Base-by-base conservation (phyloP, 1,140 invertebrate species). In the Anoplophora glabripennis region DNA sequence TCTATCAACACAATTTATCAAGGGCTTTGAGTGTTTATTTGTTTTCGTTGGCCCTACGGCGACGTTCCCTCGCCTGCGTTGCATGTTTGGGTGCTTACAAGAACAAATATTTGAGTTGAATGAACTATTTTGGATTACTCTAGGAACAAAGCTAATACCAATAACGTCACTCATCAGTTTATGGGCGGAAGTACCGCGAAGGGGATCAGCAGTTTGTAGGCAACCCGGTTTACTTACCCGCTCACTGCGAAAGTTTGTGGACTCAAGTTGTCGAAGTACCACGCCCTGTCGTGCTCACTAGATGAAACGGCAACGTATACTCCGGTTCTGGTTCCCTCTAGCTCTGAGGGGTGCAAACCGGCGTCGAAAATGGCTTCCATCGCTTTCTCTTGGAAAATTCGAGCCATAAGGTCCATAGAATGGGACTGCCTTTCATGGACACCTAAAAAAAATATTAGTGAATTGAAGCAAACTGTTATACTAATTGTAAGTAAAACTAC, bases 291-390 rank as follows among this genome's bases (percentile, higher is more conserved):
- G 0, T 83, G 84, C 70, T 94, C 92, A 0, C 89, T 90, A 64
- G 88, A 87, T 71, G 87, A 91, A 4, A 85, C 81, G 3, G 90
- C 92, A 46, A 92, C 81, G 69, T 89, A 92, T 2, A 94, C 91
- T 7, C 89, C 92, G 1, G 87, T 93, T 66, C 83, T 90, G 1
- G 82, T 84, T 33, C 85, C 88, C 49, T 81, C 79, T 5, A 92
- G 72, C 48, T 81, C 79, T 57, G 78, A 78, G 14, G 80, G 80
- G 62, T 81, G 77, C 9, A 82, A 45, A 78, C 93, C 93, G 57
- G 93, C 88, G 82, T 97, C 94, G 54, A 94, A 77, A n/a, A 96
- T 83, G 1, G 92, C 89, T 78, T 96, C 93, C 67, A 91, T 89
- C 0, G 90, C 79, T 45, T 88, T 86, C 75, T 97, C 94, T 18